Evolutionary conservation across 2,888 invertebrate species (phyloP).

Genomic region (Cephus nigrinus): DNA sequence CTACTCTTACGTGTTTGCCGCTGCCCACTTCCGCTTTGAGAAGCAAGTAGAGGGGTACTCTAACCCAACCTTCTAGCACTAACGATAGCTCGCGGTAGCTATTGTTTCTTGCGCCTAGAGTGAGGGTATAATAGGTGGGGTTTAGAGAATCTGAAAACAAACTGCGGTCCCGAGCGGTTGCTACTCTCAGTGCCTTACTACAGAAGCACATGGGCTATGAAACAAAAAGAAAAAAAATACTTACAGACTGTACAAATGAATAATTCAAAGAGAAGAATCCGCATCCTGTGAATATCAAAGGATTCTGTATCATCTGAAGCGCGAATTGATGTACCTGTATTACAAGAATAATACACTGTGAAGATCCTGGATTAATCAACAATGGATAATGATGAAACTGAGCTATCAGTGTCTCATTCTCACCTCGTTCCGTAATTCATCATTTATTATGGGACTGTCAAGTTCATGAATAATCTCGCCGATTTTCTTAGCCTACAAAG

Average conservation of each 20-base stretch:
- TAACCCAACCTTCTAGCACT: background rate
- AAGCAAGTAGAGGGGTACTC: background rate
- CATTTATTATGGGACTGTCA: conserved; percentile 37
- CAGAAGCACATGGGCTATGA: too few relatives aligned
- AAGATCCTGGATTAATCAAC: background rate
- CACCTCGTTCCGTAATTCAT: conserved; percentile 16
- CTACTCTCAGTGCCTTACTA: background rate
- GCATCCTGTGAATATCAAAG: conserved; percentile 23
- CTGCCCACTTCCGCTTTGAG: background rate
- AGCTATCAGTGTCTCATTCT: background rate
- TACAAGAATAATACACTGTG: background rate
- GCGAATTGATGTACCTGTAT: conserved; percentile 25
- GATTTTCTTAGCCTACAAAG: conserved; percentile 38
- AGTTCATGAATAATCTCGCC: conserved; percentile 50
- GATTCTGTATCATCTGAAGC: conserved; percentile 31
- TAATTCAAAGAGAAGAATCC: conserved; percentile 30
- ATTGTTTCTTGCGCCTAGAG: background rate
- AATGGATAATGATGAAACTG: background rate
- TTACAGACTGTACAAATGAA: conserved; percentile 23
- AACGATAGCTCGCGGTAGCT: background rate
- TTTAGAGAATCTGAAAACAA: background rate
- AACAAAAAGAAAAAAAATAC: background rate
- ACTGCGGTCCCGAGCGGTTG: background rate
- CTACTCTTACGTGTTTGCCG: background rate
- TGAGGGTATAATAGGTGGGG: background rate